These are phyloP conservation scores for Chondrosia reniformis DNA, from an alignment of 37 sponge, comb jelly and placozoan species.

Conservation along the genomic window DNA sequence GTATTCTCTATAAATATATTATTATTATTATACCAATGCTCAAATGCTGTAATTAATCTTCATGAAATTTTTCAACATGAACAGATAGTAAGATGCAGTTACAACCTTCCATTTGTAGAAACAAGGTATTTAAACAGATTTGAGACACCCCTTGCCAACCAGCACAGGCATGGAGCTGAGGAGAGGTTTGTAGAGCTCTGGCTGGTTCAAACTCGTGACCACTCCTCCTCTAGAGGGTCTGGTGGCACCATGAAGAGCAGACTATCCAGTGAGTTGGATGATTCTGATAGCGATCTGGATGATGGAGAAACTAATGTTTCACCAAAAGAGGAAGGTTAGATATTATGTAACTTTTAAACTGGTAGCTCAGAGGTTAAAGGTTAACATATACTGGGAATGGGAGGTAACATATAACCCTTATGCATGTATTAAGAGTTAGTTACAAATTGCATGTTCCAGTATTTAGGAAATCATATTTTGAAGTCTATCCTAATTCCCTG, in stretches of 20 bases:
- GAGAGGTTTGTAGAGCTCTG: slow-evolving; percentile 48
- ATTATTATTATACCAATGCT: too few relatives aligned
- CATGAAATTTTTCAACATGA: neutral
- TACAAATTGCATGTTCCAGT: too few relatives aligned
- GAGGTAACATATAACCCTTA: too few relatives aligned
- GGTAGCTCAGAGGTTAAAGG: too few relatives aligned
- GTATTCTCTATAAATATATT: too few relatives aligned
- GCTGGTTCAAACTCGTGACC: slow-evolving; percentile 48
- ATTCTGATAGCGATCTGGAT: slow-evolving; percentile 37
- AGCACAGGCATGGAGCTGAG: slow-evolving; percentile 46
- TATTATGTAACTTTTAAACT: too few relatives aligned
- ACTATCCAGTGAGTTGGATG: neutral
- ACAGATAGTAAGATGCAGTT: neutral
- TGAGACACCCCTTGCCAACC: slow-evolving; percentile 65
- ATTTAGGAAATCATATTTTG: too few relatives aligned
- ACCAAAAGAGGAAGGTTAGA: slow-evolving; percentile 82
- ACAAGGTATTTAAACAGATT: slow-evolving; percentile 18
- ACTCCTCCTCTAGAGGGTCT: neutral
- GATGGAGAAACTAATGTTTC: slow-evolving; percentile 27
- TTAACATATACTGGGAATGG: too few relatives aligned
- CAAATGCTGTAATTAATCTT: neutral
- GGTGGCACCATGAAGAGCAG: neutral
- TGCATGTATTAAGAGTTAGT: too few relatives aligned
- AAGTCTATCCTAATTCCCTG: too few relatives aligned
- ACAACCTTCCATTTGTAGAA: slow-evolving; percentile 16